Evolutionary conservation across 1,140 invertebrate species (phyloP), one percentile per base, ranked within the genome.

Genomic region (Drosophila biarmipes): DNA sequence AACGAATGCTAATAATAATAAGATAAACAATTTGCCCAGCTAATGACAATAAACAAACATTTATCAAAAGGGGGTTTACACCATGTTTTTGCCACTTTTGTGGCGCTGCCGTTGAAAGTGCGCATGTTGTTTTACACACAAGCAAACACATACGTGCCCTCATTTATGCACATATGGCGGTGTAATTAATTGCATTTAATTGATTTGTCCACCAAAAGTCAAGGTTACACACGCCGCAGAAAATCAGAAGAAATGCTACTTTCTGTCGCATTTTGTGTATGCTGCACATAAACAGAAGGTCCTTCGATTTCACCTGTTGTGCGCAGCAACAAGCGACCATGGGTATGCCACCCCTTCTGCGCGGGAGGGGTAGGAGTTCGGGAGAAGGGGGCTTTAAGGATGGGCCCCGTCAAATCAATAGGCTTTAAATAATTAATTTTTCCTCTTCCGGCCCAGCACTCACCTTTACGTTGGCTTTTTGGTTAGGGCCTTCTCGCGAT

Each of bases 301-400:
- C 34, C 17, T 19, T n/a, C 12, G 37, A 55, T 27, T 82, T 64
- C 80, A 84, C 80, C 80, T 84, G 80, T 84, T 84, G 80, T 84
- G 56, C 76, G 76, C 80, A 76, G 68, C 69, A 74, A 74, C 69
- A 73, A 73, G 68, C 68, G 21, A 54, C 34, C 37, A 17, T 29
- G 11, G 8, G 15, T 10, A 43, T 48, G 14, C 58, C 34, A 17
- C 21, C 24, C 2, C 17, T 29, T 29, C 1, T 21, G 14, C 7
- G 7, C 4, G 12, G n/a, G 7, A 15, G 21, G 8, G 59, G 15
- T 21, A 2, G 37, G 34, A n/a, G 7, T 0, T 17, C n/a, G 27
- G 4, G 12, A 37, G 40, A 31, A 40, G 34, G 66, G 61, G 48
- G 12, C 4, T 52, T 29, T 38, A 35, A 42, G 34, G 49, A 46